These are phyloP conservation scores for Anguilla anguilla DNA, from an alignment of 2,797 vertebrate species.

Conservation along the genomic window DNA sequence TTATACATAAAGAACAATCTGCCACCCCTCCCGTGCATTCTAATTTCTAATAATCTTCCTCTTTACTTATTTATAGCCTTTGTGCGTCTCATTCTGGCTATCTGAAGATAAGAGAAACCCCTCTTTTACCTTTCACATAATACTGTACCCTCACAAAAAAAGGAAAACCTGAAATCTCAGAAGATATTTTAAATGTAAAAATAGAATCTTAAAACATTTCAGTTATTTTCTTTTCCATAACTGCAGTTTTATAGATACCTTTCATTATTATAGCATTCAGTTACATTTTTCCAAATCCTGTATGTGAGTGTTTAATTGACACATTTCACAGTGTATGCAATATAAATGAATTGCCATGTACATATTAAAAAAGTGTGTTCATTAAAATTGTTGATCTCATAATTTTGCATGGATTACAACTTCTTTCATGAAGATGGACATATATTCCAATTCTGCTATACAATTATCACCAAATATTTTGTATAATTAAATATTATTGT, in stretches of 20 bases:
- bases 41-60: conserved; percentile 56
- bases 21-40: conserved; percentile 46
- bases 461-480: neutral
- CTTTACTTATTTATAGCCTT: conserved; percentile 75
- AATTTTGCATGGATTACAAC: neutral
- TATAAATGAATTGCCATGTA: neutral
- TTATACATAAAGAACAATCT: conserved; percentile 73
- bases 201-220: neutral
- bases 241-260: neutral
- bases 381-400: neutral
- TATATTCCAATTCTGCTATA: neutral
- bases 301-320: conserved; percentile 13
- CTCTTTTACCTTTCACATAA: conserved; percentile 58
- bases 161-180: neutral
- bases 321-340: neutral
- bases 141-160: conserved; percentile 16
- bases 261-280: conserved; percentile 37
- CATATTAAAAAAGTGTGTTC: neutral
- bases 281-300: conserved; percentile 38
- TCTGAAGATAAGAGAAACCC: conserved; percentile 54
- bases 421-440: neutral
- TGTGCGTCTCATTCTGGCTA: conserved; percentile 48
- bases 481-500: neutral
- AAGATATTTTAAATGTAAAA: neutral
- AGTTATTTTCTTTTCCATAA: neutral